Evolutionary conservation across 2,888 invertebrate species (phyloP).

Genomic region (Cheilosia urbana): DNA sequence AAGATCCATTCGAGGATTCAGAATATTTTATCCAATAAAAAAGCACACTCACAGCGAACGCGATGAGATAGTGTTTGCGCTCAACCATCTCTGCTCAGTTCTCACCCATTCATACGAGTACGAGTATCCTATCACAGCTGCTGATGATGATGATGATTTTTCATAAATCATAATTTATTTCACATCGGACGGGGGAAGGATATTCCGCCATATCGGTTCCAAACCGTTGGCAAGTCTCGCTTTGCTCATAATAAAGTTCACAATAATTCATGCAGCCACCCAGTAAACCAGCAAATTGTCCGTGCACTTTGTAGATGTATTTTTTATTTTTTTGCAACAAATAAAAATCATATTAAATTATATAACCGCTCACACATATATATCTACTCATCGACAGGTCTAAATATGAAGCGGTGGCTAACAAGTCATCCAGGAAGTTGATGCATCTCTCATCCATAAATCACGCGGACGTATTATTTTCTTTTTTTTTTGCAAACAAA

Average conservation of each 20-base stretch:
- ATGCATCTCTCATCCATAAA: slow-evolving; percentile 82
- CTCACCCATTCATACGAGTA: neutral
- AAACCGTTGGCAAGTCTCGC: slow-evolving; percentile 43
- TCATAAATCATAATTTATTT: slow-evolving; percentile 72
- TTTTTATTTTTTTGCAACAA: slow-evolving; percentile 46
- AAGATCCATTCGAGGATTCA: slow-evolving; percentile 36
- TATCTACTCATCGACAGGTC: slow-evolving; percentile 55
- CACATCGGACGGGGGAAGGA: slow-evolving; percentile 25
- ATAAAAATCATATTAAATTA: slow-evolving; percentile 59
- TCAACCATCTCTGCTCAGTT: neutral
- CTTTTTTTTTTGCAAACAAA: slow-evolving; percentile 20
- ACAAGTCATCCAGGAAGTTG: slow-evolving; percentile 80
- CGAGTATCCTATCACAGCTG: slow-evolving; percentile 1
- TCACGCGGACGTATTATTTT: slow-evolving; percentile 78
- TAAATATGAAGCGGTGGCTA: slow-evolving; percentile 61
- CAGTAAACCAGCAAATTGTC: slow-evolving; percentile 21
- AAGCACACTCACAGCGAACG: slow-evolving; percentile 32
- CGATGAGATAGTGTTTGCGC: slow-evolving; percentile 22
- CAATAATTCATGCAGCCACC: slow-evolving; percentile 26
- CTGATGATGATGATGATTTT: slow-evolving; percentile 60
- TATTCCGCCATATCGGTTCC: slow-evolving; percentile 25
- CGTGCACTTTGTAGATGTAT: neutral
- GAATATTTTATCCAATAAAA: slow-evolving; percentile 53
- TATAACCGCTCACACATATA: slow-evolving; percentile 19
- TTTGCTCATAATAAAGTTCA: slow-evolving; percentile 48